Percentiles rank a stretch among this genome's conserved stretches.
Conservation (phyloP, 2,888 invertebrate species). For the Glaucopsyche alexis region DNA sequence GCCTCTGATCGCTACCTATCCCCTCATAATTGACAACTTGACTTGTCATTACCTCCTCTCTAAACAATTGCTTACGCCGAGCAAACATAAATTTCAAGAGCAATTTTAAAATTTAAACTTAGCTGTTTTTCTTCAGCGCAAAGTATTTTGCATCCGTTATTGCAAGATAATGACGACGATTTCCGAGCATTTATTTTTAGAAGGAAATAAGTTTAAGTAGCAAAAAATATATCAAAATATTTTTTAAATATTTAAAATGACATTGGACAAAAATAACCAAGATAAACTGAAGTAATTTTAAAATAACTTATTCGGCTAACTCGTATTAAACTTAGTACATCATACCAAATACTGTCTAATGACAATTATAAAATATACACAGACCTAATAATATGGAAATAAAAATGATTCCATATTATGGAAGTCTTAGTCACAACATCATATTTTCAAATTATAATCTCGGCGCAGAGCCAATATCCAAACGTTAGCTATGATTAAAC, state of each 20-base stretch:
- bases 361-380: not conserved
- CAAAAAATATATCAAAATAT: not conserved
- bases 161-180: not conserved
- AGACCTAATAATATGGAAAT: not conserved
- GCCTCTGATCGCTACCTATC: conserved; percentile 76
- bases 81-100: conserved; percentile 12
- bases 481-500: not conserved
- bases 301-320: not conserved
- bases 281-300: not conserved
- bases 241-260: not conserved
- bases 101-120: conserved; percentile 33
- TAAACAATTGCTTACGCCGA: conserved; percentile 57
- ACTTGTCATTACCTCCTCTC: conserved; percentile 73
- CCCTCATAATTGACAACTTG: conserved; percentile 76
- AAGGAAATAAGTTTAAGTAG: not conserved
- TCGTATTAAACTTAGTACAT: too few relatives aligned
- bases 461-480: not conserved
- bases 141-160: not conserved
- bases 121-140: conserved; percentile 36
- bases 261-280: not conserved
- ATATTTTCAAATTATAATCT: not conserved
- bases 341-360: too few relatives aligned
- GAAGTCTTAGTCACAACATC: conserved; percentile 1
- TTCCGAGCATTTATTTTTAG: not conserved
- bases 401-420: not conserved